Base-by-base conservation (phyloP, 2,888 invertebrate species). In the Fragum whitleyi region DNA sequence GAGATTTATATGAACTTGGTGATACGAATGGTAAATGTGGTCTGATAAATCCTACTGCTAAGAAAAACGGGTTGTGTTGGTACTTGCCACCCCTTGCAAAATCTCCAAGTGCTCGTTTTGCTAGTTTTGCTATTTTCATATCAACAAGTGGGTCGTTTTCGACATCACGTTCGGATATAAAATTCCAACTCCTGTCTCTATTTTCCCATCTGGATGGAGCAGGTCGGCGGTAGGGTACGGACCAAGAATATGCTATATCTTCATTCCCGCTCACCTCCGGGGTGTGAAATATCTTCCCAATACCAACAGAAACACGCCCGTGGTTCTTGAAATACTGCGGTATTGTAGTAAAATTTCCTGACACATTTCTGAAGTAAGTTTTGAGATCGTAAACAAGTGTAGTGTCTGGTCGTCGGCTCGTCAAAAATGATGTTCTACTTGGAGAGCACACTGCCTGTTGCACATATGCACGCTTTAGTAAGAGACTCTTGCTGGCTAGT, bases 11-110 rank as follows among this genome's bases (percentile, higher is more conserved):
- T 92, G 96, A 94, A 82, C 94, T 92, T 0, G 97, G 98, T 94
- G 96, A 97, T 90, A 97, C 97, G 19, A 98, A 95, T 23, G 97
- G 97, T 87, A 98, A 96, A 90, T 98, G 97, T 1, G 98, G 98
- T 91, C 97, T 98, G 91, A 97, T 96, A 92, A 97, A 97, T 0
- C 97, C 97, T 88, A 98, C 95, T 2, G 97, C 97, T 55, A 98
- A 93, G 87, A 97, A 96, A 91, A 96, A 97, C 9, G 97, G 97
- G 75, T 94, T 93, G 26, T 91, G 87, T 53, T 72, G 73, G 26
- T 39, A 67, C 47, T 75, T 80, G 6, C 81, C 81, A 5, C 76
- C 59, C 7, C 69, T 26, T 9, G 88, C 79, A 23, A 84, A 65
- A 65, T 92, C 86, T 67, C 93, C 92, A 14, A 97, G 91, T 90